These are phyloP conservation scores for Tachycineta bicolor DNA, from an alignment of 2,113 vertebrate species.

Conservation along the genomic window DNA sequence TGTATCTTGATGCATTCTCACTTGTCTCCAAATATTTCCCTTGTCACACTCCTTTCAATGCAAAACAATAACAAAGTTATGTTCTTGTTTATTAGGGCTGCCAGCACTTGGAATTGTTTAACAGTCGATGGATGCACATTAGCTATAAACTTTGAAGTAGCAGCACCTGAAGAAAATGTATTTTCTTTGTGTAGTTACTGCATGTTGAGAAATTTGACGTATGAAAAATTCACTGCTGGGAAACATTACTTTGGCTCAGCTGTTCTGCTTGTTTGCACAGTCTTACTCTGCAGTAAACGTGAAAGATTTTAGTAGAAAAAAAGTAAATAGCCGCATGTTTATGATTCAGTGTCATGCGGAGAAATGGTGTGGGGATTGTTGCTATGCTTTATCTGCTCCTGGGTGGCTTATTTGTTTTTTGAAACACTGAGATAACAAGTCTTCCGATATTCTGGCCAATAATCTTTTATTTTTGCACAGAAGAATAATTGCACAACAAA, in stretches of 20 bases:
- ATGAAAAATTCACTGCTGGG: not conserved
- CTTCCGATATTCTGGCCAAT: not conserved
- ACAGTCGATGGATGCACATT: not conserved
- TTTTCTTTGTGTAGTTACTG: not conserved
- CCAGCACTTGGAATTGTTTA: not conserved
- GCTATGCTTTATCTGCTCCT: not conserved
- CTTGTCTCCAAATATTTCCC: constrained; percentile 21
- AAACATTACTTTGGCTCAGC: not conserved
- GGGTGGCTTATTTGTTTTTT: not conserved
- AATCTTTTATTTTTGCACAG: not conserved
- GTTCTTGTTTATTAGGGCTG: not conserved
- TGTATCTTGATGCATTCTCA: not conserved
- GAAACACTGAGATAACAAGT: not conserved
- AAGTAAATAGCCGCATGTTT: not conserved
- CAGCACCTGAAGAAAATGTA: not conserved
- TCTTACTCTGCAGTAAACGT: not conserved
- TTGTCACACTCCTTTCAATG: not conserved
- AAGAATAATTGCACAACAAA: constrained; percentile 21
- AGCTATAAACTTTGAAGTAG: not conserved
- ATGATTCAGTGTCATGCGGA: not conserved
- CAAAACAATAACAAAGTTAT: not conserved
- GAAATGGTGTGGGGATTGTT: not conserved
- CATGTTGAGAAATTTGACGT: not conserved
- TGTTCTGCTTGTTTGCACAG: not conserved
- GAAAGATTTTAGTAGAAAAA: not conserved